A percentile compares a stretch with the other conserved stretches of the same genome.
These are phyloP conservation scores for Ennomos quercinarius DNA, from an alignment of 2,888 invertebrate species.

Conservation along the genomic window DNA sequence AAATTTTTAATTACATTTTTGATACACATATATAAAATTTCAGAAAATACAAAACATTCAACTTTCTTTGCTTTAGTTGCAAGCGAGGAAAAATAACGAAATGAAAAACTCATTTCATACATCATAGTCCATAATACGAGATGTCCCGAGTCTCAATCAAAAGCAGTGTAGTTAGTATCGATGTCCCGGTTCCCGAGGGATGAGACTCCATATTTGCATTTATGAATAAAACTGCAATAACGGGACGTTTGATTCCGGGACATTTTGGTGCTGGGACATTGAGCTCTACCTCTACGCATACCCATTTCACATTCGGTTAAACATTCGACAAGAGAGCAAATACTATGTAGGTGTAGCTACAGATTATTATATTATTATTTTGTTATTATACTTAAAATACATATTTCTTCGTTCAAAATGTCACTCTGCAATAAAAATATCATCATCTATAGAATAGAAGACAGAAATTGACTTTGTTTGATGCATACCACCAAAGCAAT, in stretches of 20 bases:
- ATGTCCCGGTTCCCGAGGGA: conserved; percentile 39
- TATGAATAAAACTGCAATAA: conserved; percentile 32
- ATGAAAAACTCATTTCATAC: neutral
- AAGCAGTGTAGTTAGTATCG: conserved; percentile 26
- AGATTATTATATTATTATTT: too few species aligned
- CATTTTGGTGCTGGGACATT: neutral
- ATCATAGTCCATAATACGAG: conserved; percentile 1
- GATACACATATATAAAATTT: neutral
- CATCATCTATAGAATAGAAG: too few species aligned
- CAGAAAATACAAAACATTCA: neutral
- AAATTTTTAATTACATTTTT: conserved; percentile 8
- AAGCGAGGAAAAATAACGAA: too few species aligned
- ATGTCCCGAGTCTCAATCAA: conserved; percentile 1
- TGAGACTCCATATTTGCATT: conserved; percentile 33
- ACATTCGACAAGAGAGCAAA: too few species aligned
- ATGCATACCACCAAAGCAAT: conserved; percentile 8
- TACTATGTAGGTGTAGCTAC: too few species aligned
- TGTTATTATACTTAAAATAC: too few species aligned
- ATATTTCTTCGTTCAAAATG: too few species aligned
- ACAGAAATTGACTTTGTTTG: neutral
- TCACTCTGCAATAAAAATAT: too few species aligned
- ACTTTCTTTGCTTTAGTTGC: too few species aligned
- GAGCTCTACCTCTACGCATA: too few species aligned
- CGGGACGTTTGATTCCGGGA: conserved; percentile 6
- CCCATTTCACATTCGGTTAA: too few species aligned